Conservation (phyloP, 2,797 vertebrate species). For the Orientallactaga sibirica region DNA sequence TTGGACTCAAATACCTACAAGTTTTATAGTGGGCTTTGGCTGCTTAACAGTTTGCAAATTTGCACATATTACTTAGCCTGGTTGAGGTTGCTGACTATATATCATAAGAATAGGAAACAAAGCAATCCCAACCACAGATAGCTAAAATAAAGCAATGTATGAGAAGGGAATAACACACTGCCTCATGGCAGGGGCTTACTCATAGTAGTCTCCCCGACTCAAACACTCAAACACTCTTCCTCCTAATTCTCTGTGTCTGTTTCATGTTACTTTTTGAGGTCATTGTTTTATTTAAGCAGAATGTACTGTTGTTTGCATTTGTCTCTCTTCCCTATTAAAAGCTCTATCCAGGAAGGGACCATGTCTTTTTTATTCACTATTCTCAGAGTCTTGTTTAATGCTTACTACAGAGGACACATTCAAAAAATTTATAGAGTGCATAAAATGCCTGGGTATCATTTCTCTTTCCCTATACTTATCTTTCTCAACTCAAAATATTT, state of each 20-base stretch:
- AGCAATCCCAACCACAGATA: background rate
- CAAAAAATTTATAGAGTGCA: background rate
- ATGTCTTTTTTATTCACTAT: background rate
- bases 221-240: background rate
- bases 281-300: background rate
- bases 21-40: background rate
- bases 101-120: background rate
- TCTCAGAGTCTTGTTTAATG: background rate
- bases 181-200: background rate
- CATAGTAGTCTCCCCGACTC: background rate
- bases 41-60: background rate
- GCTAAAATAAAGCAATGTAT: background rate
- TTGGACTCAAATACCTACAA: background rate
- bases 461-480: background rate
- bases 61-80: background rate
- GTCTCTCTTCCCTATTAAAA: background rate
- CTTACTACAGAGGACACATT: background rate
- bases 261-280: background rate
- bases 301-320: background rate
- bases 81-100: background rate
- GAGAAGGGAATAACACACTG: background rate
- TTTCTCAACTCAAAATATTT: background rate
- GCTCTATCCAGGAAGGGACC: background rate
- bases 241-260: background rate
- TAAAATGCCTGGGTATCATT: background rate